Base-by-base conservation (phyloP, 2,797 vertebrate genomes). In the Tamandua tetradactyla region DNA sequence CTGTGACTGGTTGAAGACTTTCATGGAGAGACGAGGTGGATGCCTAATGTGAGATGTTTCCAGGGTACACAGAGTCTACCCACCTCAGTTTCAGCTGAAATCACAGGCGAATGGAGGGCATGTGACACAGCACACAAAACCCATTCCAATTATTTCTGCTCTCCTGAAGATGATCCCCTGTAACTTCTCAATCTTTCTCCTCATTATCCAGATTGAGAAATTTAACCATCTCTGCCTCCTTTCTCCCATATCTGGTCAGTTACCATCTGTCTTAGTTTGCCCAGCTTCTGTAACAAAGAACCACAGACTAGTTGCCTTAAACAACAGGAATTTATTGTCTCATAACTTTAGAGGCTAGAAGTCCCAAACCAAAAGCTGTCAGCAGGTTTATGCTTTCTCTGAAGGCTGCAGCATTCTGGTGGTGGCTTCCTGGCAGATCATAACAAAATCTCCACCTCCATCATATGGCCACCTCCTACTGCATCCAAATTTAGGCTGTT, bases 121-220 rank as follows among this genome's bases (percentile, higher is more conserved):
- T 11, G 1, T 0, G 42, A n/a, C 18, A 20, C 6, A 2, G 1
- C 2, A 2, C 44, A 86, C 14, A 74, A 25, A 72, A 57, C 1
- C 8, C 40, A 22, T 4, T 74, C 14, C 42, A 74, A 5, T n/a
- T 23, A 55, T 68, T 74, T 57, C 42, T 40, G 3, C 47, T 62
- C 22, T n/a, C 42, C 64, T 86, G 2, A 59, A 61, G 32, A 71
- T 32, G 71, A 66, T 7, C 17, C 27, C 7, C 6, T 64, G 7
- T 12, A 62, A 12, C 2, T 68, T 81, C 35, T 62, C 27, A 84
- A 5, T 85, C 32, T 81, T 69, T 32, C 11, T 76, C 64, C 47
- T 89, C 59, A 37, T 35, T 83, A 64, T 68, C 25, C 13, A 85
- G n/a, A 64, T 35, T 93, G 66, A 69, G 61, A 82, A 79, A 83